Conservation (phyloP, 2,888 invertebrate species). For the Catocala nupta region DNA sequence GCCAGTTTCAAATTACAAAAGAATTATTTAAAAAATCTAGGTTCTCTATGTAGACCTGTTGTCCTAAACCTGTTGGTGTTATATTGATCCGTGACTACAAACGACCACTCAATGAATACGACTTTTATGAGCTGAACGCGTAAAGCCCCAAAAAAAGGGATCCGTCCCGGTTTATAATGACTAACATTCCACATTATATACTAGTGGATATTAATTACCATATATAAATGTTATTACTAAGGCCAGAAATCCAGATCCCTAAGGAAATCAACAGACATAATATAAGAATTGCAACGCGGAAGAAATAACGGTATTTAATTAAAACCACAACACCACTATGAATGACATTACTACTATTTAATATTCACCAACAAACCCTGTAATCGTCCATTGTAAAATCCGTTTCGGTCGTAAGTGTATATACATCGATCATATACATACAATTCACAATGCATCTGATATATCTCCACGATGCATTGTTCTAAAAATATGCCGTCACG, state of each 20-base stretch:
- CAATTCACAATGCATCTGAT: constrained; percentile 24
- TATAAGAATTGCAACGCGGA: constrained; percentile 29
- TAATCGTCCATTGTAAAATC: constrained; percentile 43
- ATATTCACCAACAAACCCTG: constrained; percentile 31
- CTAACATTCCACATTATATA: not conserved
- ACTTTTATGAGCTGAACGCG: no score
- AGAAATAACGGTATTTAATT: constrained; percentile 25
- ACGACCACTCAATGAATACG: no score
- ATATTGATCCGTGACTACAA: no score
- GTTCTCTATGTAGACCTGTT: no score
- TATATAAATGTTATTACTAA: not conserved
- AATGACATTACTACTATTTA: constrained; percentile 22
- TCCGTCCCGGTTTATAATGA: no score
- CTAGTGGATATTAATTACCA: not conserved
- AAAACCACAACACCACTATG: constrained; percentile 8
- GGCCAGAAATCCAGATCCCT: not conserved
- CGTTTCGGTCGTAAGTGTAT: constrained; percentile 35
- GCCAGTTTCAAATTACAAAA: no score
- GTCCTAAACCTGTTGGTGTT: no score
- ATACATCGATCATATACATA: constrained; percentile 31
- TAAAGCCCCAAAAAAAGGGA: no score
- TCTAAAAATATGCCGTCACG: constrained; percentile 58
- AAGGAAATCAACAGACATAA: constrained; percentile 6
- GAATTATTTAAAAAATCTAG: no score
- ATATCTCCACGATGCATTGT: constrained; percentile 47